A percentile compares a stretch with the other conserved stretches of the same genome.
These are phyloP conservation scores for Poeciliopsis retropinna DNA, from an alignment of 2,113 vertebrate genomes.

Conservation along the genomic window DNA sequence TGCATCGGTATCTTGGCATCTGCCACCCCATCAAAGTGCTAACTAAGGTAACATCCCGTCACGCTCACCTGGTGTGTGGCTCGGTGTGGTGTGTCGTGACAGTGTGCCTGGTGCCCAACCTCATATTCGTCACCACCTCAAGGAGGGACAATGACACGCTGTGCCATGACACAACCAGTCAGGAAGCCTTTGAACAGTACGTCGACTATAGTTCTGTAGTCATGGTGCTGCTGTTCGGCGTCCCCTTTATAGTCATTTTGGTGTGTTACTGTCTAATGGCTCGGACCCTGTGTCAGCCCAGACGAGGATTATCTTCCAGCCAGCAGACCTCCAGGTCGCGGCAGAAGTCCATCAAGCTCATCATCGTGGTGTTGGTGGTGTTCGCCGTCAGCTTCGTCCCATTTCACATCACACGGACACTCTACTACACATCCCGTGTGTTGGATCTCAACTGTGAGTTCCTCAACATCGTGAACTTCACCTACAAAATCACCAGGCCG, in stretches of 20 bases:
- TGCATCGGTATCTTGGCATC: slow-evolving; percentile 91
- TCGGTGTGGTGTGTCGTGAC: slow-evolving; percentile 83
- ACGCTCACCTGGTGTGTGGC: slow-evolving; percentile 83
- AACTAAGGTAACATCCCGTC: slow-evolving; percentile 78
- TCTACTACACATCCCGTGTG: slow-evolving; percentile 88
- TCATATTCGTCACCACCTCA: slow-evolving; percentile 91
- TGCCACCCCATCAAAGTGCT: slow-evolving; percentile 89
- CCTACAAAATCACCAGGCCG: slow-evolving; percentile 92
- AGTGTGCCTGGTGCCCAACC: slow-evolving; percentile 87
- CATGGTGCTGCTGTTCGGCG: slow-evolving; percentile 88
- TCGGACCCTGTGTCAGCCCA: slow-evolving; percentile 77
- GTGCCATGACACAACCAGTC: slow-evolving; percentile 92
- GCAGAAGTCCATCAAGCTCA: slow-evolving; percentile 87
- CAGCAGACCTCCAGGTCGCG: slow-evolving; percentile 61
- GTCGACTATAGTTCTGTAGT: slow-evolving; percentile 87
- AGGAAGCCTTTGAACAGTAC: slow-evolving; percentile 82
- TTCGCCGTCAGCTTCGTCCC: slow-evolving; percentile 92
- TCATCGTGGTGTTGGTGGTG: slow-evolving; percentile 85
- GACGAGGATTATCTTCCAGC: slow-evolving; percentile 61
- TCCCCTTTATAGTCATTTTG: slow-evolving; percentile 88
- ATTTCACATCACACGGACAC: slow-evolving; percentile 91
- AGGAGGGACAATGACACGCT: slow-evolving; percentile 82
- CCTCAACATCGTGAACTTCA: slow-evolving; percentile 89
- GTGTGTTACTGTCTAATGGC: slow-evolving; percentile 92
- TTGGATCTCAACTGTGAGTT: slow-evolving; percentile 79